Percentiles rank a stretch among this genome's conserved stretches.
Conservation (phyloP, 37 sponge, comb jelly and placozoan genomes). For the Geodia barretti region DNA sequence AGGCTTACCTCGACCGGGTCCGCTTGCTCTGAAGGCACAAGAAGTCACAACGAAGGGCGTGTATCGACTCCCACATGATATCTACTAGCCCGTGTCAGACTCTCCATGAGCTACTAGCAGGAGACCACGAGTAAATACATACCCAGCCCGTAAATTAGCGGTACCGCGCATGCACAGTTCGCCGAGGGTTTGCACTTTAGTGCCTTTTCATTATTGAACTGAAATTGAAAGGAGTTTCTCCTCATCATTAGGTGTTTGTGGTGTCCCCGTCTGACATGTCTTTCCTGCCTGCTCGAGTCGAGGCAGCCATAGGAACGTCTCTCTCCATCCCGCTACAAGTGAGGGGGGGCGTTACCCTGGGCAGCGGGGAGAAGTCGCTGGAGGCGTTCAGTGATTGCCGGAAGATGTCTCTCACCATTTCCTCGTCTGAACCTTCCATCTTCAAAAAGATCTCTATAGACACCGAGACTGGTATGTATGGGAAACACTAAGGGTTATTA, state of each 20-base stretch:
- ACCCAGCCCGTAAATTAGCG: no score
- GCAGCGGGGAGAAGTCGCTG: not conserved
- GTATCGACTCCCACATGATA: no score
- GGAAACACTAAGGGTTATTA: not conserved
- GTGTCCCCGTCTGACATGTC: conserved; percentile 70
- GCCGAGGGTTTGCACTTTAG: no score
- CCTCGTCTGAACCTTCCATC: conserved; percentile 32
- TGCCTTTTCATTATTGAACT: not conserved
- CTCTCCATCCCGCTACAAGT: conserved; percentile 70
- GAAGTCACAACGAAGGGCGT: no score
- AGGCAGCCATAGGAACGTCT: conserved; percentile 57
- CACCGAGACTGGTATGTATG: not conserved
- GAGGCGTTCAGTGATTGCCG: conserved; percentile 58
- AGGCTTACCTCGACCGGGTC: no score
- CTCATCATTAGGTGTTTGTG: conserved; percentile 60
- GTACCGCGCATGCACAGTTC: no score
- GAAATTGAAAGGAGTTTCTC: not conserved
- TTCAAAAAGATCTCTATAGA: conserved; percentile 48
- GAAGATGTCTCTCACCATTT: not conserved
- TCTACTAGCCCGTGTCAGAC: no score
- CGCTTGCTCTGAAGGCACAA: no score
- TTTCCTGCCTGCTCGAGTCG: conserved; percentile 73
- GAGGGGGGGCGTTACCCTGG: conserved; percentile 7
- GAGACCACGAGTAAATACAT: no score
- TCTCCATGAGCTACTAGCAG: no score